Evolutionary conservation across 2,113 vertebrate genomes (phyloP).

Genomic region (Erinaceus europaeus): DNA sequence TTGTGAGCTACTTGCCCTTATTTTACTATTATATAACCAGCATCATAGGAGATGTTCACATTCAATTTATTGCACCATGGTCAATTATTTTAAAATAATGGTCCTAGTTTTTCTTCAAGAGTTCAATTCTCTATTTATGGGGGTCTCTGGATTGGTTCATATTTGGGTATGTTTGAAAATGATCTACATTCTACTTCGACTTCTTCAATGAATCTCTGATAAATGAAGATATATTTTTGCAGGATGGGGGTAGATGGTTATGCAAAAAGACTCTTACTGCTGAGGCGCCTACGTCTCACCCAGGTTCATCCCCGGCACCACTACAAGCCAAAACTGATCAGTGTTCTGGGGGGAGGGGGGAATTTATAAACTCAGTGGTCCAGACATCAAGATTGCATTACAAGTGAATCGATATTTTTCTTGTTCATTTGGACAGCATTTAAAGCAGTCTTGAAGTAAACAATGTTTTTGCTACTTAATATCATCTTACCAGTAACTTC

Average conservation of each 20-base stretch:
- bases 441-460: slow-evolving; percentile 27
- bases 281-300: too few relatives aligned
- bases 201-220: neutral
- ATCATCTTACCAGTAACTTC: neutral
- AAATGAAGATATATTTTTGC: neutral
- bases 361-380: neutral
- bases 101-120: neutral
- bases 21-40: neutral
- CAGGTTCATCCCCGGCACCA: too few relatives aligned
- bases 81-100: neutral
- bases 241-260: too few relatives aligned
- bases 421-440: neutral
- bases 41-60: neutral
- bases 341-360: neutral
- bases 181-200: neutral
- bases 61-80: neutral
- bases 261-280: too few relatives aligned
- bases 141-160: neutral
- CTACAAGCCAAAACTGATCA: too few relatives aligned
- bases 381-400: neutral
- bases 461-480: neutral
- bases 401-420: neutral
- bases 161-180: neutral
- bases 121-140: neutral
- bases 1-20: neutral